Evolutionary conservation across 2,888 invertebrate genomes (phyloP).

Genomic region (Leptopilina myrica): DNA sequence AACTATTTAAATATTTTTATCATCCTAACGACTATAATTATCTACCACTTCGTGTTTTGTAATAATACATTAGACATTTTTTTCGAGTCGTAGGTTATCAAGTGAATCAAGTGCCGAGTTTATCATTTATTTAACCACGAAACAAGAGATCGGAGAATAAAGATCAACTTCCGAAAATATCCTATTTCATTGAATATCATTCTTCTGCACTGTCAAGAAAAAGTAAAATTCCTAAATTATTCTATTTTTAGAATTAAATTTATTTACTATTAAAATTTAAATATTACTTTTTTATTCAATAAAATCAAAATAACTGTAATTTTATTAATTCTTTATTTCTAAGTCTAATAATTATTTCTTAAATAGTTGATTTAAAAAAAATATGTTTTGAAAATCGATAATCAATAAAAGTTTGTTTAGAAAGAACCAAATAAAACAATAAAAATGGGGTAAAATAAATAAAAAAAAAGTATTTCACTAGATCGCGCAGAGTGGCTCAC

Average conservation of each 20-base stretch:
- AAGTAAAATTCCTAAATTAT: background rate
- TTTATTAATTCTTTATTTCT: too few species aligned
- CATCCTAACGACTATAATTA: background rate
- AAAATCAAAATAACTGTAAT: too few species aligned
- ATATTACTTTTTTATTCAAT: too few species aligned
- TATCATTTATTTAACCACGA: conserved; percentile 16
- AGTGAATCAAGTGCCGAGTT: background rate
- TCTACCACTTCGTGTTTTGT: background rate
- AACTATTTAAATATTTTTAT: background rate
- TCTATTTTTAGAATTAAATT: too few species aligned
- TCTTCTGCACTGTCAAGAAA: background rate
- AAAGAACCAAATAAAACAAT: too few species aligned
- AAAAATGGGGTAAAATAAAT: too few species aligned
- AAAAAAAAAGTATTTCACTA: too few species aligned
- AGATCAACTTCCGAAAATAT: background rate
- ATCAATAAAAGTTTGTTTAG: too few species aligned
- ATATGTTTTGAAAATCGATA: too few species aligned
- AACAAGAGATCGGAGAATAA: conserved; percentile 9
- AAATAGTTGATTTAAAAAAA: too few species aligned
- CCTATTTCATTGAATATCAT: background rate
- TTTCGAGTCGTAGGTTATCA: conserved; percentile 22
- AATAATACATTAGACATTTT: background rate
- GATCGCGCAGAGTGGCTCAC: background rate
- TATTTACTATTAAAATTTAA: too few species aligned
- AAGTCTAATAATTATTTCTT: too few species aligned